Evolutionary conservation across 1,140 invertebrate species (phyloP).

Genomic region (Solen grandis): DNA sequence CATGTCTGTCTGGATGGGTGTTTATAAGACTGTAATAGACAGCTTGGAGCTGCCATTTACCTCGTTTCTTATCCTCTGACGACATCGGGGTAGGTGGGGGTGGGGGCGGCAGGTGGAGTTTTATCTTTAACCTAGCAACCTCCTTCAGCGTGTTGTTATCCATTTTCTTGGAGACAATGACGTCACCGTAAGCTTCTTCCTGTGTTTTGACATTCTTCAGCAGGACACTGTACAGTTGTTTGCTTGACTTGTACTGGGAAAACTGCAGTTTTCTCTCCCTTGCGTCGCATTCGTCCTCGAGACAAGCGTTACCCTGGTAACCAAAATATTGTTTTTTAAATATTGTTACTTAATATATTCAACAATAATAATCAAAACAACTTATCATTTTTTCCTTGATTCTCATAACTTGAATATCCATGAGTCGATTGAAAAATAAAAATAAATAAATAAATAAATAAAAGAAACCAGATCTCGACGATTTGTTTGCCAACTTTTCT

Average conservation of each 20-base stretch:
- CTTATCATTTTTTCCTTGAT: background rate
- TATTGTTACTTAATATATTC: background rate
- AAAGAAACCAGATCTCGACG: background rate
- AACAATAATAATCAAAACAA: no score
- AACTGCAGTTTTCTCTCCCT: slow-evolving; percentile 32
- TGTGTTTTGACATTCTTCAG: slow-evolving; percentile 17
- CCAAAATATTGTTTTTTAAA: background rate
- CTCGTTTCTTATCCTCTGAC: no score
- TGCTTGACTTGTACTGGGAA: slow-evolving; percentile 27
- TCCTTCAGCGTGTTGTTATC: slow-evolving; percentile 4
- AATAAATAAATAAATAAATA: background rate
- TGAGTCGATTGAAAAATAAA: background rate
- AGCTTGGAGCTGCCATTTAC: no score
- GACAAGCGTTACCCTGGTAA: slow-evolving; percentile 23
- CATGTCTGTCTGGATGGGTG: no score
- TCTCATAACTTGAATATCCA: background rate
- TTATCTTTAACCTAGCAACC: slow-evolving; percentile 1
- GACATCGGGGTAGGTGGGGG: slow-evolving; percentile 14
- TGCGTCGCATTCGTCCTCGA: slow-evolving; percentile 29
- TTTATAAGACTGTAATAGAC: no score
- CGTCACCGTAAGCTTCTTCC: slow-evolving; percentile 15
- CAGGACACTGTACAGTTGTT: slow-evolving; percentile 22
- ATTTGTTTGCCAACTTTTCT: background rate
- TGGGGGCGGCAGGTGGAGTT: slow-evolving; percentile 21
- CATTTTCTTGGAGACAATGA: slow-evolving; percentile 31